Evolutionary conservation across 2,797 vertebrate species (phyloP), one percentile per base, ranked within the genome.

Genomic region (Pagetopsis macropterus): DNA sequence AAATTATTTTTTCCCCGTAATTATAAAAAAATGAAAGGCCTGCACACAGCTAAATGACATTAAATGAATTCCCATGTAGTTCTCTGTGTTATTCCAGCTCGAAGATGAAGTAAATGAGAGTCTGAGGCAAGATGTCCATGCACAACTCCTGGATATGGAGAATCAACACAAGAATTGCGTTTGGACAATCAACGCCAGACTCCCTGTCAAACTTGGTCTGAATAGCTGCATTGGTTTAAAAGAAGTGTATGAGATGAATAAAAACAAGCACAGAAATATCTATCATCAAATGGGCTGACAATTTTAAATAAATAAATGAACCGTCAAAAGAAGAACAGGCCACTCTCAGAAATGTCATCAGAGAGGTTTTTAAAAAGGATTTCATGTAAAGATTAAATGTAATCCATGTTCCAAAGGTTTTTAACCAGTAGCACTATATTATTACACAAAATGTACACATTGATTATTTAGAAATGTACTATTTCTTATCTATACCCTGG

Each of bases 171-270:
- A 96, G 96, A 96, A 96, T 96, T 96, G 96, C 96, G 96, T 96
- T 96, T 96, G 96, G 96, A 97, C 96, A 97, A 97, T 96, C 96
- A 96, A 83, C 95, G 84, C 90, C 93, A 92, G 90, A 91, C 85
- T 88, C 87, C 76, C 93, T 79, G 83, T 82, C 59, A 77, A 59
- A 52, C 10, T 58, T 62, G 9, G 16, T 17, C 51, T 50, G 65
- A 76, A 55, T 48, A 65, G 66, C 72, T 88, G 78, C 48, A 68
- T 27, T 37, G 5, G 48, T 59, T 70, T 68, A 19, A 4, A 57
- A 79, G 67, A 45, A 44, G 56, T 11, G 44, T 1, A 11, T 12
- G 3, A 52, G 21, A 33, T 48, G 1, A 54, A 69, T 40, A 6
- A 10, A 64, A 73, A 63, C 10, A 68, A 37, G 1, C 40, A 11